Evolutionary conservation across 2,797 vertebrate genomes (phyloP), one percentile per base, ranked within the genome.

Genomic region (Geotrypetes seraphini): DNA sequence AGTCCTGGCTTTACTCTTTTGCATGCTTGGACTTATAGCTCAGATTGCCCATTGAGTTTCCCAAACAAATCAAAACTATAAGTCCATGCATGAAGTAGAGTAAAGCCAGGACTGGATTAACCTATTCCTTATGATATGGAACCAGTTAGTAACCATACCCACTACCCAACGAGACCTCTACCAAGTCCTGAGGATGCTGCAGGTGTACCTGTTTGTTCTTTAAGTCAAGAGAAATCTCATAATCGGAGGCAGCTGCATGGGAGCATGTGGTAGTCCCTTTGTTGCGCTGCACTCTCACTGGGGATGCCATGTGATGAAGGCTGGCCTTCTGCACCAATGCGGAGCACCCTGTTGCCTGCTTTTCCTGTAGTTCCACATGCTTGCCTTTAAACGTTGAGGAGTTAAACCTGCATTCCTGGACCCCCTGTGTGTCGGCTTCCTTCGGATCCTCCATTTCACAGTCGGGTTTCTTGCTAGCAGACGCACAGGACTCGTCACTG

Each of bases 161-260:
- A 49, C 69, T 63, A 0, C 53, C 25, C 74, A 70, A 5, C 56
- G 60, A 67, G 57, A 43, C 36, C 57, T 61, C 47, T 36, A 50
- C 66, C 65, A 35, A 47, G 52, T 53, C 54, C 65, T 65, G 48
- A 31, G 66, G 59, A 75, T 72, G 71, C 66, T 74, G 57, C 73
- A 67, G 66, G 32, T 57, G 74, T 80, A 99, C 94, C 94, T 97
- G 95, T 88, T 97, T 96, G 85, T 94, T 99, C 91, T 97, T 97
- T 87, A 97, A 89, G 86, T 99, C 93, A 84, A 97, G 87, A 52
- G 95, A 97, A 78, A 96, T 90, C 75, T 99, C 92, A 84, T 96
- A 99, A 80, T 97, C 91, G 37, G 91, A 90, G 55, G 86, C 69
- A 38, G 84, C 65, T 3, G 72, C 50, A 63, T 94, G 93, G 47